Evolutionary conservation across 2,888 invertebrate genomes (phyloP).

Genomic region (Sphaerophoria taeniata): DNA sequence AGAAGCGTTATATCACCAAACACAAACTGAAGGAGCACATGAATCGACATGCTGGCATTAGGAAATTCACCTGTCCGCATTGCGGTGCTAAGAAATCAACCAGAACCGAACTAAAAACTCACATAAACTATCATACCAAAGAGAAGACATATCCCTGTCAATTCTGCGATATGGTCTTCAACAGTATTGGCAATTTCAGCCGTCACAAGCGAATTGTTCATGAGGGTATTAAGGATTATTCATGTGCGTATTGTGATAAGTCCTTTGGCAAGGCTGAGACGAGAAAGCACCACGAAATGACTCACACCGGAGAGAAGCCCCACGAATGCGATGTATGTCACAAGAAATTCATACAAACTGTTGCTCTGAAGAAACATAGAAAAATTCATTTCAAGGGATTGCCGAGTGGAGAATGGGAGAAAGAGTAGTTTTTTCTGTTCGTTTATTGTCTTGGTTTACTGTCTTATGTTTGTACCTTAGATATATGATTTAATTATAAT

Average conservation of each 20-base stretch:
- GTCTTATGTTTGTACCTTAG: neutral
- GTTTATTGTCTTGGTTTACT: neutral
- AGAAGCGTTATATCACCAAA: conserved; percentile 80
- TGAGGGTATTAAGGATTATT: conserved; percentile 81
- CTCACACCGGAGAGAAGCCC: conserved; percentile 81
- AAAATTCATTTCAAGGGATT: conserved; percentile 78
- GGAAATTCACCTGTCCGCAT: conserved; percentile 81
- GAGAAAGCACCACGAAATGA: conserved; percentile 82
- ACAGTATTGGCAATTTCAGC: conserved; percentile 80
- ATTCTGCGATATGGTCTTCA: conserved; percentile 80
- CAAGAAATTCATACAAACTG: conserved; percentile 80
- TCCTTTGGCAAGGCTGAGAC: conserved; percentile 75
- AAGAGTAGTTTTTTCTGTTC: neutral
- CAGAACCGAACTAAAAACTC: conserved; percentile 81
- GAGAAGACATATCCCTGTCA: conserved; percentile 81
- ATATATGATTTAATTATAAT: neutral
- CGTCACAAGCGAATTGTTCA: conserved; percentile 81
- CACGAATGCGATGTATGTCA: conserved; percentile 80
- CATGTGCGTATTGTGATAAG: conserved; percentile 81
- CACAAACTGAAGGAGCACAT: conserved; percentile 81
- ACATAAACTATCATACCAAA: conserved; percentile 80
- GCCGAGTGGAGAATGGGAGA: neutral
- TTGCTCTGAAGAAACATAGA: conserved; percentile 80
- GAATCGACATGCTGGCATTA: conserved; percentile 82
- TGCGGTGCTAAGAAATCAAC: conserved; percentile 82